phyloP scores from a whole-genome alignment of 2,888 invertebrate species.

The Patella pellucida region DNA sequence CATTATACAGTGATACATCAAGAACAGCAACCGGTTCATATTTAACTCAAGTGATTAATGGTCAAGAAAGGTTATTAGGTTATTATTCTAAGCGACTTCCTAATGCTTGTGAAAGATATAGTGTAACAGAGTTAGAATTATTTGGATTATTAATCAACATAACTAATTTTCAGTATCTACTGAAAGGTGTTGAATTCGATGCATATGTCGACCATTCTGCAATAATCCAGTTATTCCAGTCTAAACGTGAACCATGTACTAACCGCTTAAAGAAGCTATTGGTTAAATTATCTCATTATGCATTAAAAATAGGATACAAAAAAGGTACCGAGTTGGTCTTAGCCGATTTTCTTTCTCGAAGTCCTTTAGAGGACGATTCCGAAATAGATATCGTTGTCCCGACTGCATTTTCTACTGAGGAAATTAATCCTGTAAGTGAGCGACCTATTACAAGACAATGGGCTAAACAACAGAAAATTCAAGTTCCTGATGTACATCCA shows the following conservation, averaged over 20 bases:
- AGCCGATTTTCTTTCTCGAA: background rate
- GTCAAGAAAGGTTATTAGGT: background rate
- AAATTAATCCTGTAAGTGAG: background rate
- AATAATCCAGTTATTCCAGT: background rate
- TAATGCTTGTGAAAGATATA: background rate
- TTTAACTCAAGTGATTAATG: background rate
- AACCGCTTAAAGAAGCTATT: background rate
- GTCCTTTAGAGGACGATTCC: background rate
- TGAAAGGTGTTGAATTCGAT: background rate
- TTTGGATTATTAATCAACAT: background rate
- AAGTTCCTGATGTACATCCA: too few relatives aligned
- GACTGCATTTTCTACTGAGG: background rate
- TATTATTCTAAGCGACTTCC: background rate
- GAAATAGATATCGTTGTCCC: background rate
- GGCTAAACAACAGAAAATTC: background rate
- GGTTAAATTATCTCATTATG: background rate
- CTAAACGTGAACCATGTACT: slow-evolving; percentile 1
- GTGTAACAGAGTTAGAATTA: background rate
- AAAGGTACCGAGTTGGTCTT: background rate
- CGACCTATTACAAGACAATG: background rate
- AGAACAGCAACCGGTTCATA: slow-evolving; percentile 3
- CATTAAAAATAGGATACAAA: background rate
- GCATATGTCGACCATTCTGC: background rate
- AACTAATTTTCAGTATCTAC: background rate
- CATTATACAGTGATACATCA: background rate